Conservation (phyloP, 2,113 vertebrate species). For the Megaleporinus macrocephalus region DNA sequence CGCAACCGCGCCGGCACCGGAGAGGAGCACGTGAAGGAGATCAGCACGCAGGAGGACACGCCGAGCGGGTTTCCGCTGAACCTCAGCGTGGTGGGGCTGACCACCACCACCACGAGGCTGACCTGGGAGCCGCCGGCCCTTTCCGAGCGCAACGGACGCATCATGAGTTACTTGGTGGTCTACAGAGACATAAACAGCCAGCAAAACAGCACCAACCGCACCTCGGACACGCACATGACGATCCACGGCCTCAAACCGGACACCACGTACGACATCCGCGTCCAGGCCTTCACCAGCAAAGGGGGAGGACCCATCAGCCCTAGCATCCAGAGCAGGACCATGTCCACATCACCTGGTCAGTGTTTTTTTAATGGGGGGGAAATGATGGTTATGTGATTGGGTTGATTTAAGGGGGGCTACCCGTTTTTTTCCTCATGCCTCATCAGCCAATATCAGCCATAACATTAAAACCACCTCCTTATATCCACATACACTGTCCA, state of each 20-base stretch:
- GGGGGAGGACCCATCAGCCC: constrained; percentile 91
- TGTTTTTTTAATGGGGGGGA: neutral
- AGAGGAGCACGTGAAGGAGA: constrained; percentile 91
- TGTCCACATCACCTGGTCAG: constrained; percentile 77
- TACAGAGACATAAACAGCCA: constrained; percentile 95
- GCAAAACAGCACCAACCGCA: constrained; percentile 83
- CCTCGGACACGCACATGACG: constrained; percentile 78
- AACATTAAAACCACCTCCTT: too few relatives aligned
- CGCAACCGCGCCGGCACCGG: constrained; percentile 90
- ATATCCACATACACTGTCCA: too few relatives aligned
- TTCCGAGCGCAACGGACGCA: constrained; percentile 87
- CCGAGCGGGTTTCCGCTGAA: constrained; percentile 92
- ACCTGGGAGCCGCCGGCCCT: constrained; percentile 89
- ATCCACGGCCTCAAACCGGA: constrained; percentile 85
- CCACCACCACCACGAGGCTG: constrained; percentile 87
- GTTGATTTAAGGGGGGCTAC: too few relatives aligned
- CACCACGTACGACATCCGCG: constrained; percentile 93
- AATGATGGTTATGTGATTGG: too few relatives aligned
- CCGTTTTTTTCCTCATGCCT: too few relatives aligned
- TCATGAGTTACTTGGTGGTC: constrained; percentile 87
- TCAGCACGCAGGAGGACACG: constrained; percentile 86
- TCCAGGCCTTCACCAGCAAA: constrained; percentile 89
- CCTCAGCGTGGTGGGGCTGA: constrained; percentile 87
- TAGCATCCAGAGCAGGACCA: constrained; percentile 96
- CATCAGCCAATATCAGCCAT: too few relatives aligned